phyloP scores from a whole-genome alignment of 2,113 vertebrate genomes.

The Platysternon megacephalum region DNA sequence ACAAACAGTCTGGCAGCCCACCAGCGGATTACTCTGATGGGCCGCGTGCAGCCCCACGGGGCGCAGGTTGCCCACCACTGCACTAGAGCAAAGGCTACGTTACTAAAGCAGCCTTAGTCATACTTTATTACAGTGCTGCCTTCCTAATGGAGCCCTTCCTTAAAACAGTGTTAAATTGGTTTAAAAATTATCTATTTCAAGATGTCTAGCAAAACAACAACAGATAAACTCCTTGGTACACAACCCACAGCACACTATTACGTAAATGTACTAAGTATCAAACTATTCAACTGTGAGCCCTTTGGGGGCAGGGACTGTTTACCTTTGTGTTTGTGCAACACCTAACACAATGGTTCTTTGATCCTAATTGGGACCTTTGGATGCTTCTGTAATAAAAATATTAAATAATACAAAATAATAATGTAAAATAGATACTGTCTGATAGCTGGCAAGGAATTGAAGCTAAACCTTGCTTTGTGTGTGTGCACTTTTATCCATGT shows the following conservation, averaged over 20 bases:
- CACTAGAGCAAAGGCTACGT: neutral
- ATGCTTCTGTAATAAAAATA: conserved; percentile 10
- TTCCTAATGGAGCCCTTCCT: neutral
- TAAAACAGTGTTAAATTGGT: neutral
- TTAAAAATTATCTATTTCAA: neutral
- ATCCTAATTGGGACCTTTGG: neutral
- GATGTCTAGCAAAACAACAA: neutral
- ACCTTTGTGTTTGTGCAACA: neutral
- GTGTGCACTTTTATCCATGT: neutral
- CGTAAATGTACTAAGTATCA: neutral
- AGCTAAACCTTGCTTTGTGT: neutral
- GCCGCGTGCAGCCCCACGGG: no score
- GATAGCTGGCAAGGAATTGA: conserved; percentile 7
- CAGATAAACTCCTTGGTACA: neutral
- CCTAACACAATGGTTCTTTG: neutral
- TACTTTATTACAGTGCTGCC: neutral
- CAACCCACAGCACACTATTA: neutral
- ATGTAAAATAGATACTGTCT: neutral
- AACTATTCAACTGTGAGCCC: neutral
- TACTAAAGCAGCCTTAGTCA: neutral
- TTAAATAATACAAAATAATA: neutral
- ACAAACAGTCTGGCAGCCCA: no score
- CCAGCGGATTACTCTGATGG: no score
- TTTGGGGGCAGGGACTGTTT: neutral
- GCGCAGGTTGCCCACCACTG: no score